Evolutionary conservation across 2,888 invertebrate genomes (phyloP).

Genomic region (Diplazon laetatorius): DNA sequence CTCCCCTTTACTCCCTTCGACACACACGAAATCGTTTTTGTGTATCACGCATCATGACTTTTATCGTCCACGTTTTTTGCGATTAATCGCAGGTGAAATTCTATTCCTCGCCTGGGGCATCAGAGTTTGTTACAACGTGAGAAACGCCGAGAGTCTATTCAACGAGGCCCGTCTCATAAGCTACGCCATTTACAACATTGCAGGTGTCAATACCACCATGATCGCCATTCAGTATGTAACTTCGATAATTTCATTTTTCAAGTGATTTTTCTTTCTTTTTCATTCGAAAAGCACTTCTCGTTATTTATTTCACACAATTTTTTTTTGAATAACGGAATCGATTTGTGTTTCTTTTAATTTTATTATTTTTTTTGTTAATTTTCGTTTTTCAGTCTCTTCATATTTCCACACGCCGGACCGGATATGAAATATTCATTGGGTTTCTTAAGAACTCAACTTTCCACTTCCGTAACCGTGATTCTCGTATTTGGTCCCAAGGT

Average conservation of each 20-base stretch:
- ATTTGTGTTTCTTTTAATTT: not conserved
- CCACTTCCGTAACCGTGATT: slow-evolving; percentile 93
- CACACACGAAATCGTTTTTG: not conserved
- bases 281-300: not conserved
- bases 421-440: slow-evolving; percentile 96
- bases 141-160: slow-evolving; percentile 95
- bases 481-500: slow-evolving; percentile 95
- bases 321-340: no score
- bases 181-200: slow-evolving; percentile 97
- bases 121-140: slow-evolving; percentile 92
- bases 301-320: not conserved
- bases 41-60: not conserved
- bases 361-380: not conserved
- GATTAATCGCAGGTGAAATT: slow-evolving; percentile 85
- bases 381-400: slow-evolving; percentile 88
- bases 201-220: slow-evolving; percentile 95
- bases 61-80: no score
- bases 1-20: no score
- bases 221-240: slow-evolving; percentile 95
- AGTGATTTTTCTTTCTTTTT: not conserved
- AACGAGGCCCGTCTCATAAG: slow-evolving; percentile 97
- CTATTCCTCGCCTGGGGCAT: slow-evolving; percentile 93
- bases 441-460: slow-evolving; percentile 95
- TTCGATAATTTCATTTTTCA: no score
- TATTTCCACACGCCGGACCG: slow-evolving; percentile 93